phyloP scores from a whole-genome alignment of 2,888 invertebrate genomes.

The Syrphus vitripennis region DNA sequence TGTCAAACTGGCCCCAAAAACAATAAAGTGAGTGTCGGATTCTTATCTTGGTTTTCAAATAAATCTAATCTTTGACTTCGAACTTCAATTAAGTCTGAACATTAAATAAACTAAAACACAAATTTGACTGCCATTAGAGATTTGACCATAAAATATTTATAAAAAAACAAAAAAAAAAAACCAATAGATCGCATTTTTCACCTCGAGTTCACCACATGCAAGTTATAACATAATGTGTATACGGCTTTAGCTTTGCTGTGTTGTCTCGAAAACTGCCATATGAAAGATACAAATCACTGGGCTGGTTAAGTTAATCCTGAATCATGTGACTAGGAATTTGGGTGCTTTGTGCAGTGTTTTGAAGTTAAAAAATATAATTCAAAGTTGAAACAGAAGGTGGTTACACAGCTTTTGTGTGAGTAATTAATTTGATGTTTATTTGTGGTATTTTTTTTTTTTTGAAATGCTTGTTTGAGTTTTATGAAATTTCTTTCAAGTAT shows the following conservation, averaged over 20 bases:
- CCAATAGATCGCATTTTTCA: slow-evolving; percentile 47
- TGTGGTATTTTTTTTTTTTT: slow-evolving; percentile 1
- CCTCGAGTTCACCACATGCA: slow-evolving; percentile 8
- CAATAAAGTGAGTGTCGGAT: no score
- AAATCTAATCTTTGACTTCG: background rate
- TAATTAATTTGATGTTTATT: slow-evolving; percentile 40
- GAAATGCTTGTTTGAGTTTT: slow-evolving; percentile 31
- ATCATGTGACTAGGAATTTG: slow-evolving; percentile 59
- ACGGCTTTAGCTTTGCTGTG: slow-evolving; percentile 18
- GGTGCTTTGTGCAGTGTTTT: slow-evolving; percentile 3
- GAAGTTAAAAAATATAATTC: background rate
- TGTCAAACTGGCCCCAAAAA: no score
- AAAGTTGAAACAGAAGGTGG: slow-evolving; percentile 40
- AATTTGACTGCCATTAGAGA: background rate
- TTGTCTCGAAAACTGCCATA: slow-evolving; percentile 26
- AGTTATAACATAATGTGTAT: slow-evolving; percentile 1
- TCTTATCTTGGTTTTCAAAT: no score
- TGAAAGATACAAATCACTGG: slow-evolving; percentile 67
- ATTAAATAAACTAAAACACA: background rate
- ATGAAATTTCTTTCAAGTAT: slow-evolving; percentile 33
- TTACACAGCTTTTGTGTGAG: slow-evolving; percentile 5
- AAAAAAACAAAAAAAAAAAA: background rate
- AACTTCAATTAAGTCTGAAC: background rate
- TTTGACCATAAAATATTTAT: background rate
- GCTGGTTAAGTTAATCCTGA: slow-evolving; percentile 67